Evolutionary conservation across 2,888 invertebrate species (phyloP).

Genomic region (Steinernema hermaphroditum): DNA sequence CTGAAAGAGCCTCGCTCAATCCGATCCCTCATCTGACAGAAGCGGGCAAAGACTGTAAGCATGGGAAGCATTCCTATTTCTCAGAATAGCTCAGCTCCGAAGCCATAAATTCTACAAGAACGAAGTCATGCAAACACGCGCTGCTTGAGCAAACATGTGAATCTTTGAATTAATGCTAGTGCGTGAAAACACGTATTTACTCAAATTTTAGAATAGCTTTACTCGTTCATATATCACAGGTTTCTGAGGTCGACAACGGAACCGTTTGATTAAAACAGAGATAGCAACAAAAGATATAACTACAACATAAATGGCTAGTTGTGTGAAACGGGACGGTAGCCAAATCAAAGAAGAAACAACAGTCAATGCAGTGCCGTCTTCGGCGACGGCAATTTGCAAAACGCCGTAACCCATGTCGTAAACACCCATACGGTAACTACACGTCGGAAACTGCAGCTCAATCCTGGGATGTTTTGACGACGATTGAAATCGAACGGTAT

Average conservation of each 20-base stretch:
- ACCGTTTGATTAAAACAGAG: not conserved
- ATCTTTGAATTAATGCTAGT: no score
- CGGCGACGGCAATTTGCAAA: constrained; percentile 36
- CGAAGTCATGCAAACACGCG: constrained; percentile 5
- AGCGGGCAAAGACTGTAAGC: not conserved
- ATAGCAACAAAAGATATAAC: not conserved
- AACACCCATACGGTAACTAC: constrained; percentile 94
- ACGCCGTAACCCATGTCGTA: constrained; percentile 80
- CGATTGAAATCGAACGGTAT: constrained; percentile 19
- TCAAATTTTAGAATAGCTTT: no score
- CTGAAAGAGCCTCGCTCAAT: no score
- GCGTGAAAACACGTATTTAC: no score
- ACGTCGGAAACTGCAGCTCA: constrained; percentile 88
- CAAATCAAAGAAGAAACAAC: constrained; percentile 11
- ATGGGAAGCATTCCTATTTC: not conserved
- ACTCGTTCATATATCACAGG: no score
- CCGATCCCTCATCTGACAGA: no score
- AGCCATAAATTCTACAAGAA: not conserved
- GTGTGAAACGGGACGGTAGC: not conserved
- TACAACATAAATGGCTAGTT: not conserved
- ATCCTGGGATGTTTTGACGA: constrained; percentile 67
- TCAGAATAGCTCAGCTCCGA: not conserved
- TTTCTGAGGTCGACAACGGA: not conserved
- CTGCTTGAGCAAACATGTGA: constrained; percentile 8
- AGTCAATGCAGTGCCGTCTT: not conserved